Conservation (phyloP, 2,113 vertebrate genomes). For the Fulmarus glacialis region DNA sequence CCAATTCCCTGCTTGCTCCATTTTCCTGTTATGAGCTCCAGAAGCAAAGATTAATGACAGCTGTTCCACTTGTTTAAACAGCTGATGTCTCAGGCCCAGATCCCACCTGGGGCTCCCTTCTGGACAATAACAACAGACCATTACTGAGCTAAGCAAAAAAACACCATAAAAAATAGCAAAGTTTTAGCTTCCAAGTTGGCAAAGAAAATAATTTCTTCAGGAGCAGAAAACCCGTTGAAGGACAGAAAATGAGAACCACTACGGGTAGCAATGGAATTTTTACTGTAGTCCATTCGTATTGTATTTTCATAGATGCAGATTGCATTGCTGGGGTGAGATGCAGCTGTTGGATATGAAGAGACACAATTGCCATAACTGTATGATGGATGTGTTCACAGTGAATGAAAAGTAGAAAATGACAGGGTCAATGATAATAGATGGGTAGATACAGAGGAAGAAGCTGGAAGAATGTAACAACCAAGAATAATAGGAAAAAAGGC, state of each 20-base stretch:
- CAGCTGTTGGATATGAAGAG: not conserved
- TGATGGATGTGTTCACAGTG: not conserved
- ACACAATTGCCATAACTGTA: not conserved
- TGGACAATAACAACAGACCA: conserved; percentile 51
- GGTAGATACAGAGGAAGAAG: not conserved
- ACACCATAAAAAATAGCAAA: not conserved
- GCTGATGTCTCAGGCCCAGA: conserved; percentile 49
- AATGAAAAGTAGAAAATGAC: not conserved
- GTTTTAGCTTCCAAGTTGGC: conserved; percentile 8
- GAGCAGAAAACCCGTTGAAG: not conserved
- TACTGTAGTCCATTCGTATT: not conserved
- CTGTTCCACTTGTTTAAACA: conserved; percentile 64
- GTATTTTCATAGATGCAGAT: not conserved
- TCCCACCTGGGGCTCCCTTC: conserved; percentile 56
- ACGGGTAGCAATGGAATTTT: not conserved
- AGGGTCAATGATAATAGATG: not conserved
- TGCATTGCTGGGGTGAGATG: not conserved
- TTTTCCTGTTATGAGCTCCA: conserved; percentile 66
- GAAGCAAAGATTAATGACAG: conserved; percentile 65
- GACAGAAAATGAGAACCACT: not conserved
- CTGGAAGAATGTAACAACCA: not conserved
- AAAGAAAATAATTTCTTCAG: conserved; percentile 18
- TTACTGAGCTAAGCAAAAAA: conserved; percentile 30
- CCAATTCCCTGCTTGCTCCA: conserved; percentile 56
- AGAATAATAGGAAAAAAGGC: not conserved